A percentile compares a stretch with the other conserved stretches of the same genome.
These are phyloP conservation scores for Nestor notabilis DNA, from an alignment of 2,113 vertebrate species.

Conservation along the genomic window DNA sequence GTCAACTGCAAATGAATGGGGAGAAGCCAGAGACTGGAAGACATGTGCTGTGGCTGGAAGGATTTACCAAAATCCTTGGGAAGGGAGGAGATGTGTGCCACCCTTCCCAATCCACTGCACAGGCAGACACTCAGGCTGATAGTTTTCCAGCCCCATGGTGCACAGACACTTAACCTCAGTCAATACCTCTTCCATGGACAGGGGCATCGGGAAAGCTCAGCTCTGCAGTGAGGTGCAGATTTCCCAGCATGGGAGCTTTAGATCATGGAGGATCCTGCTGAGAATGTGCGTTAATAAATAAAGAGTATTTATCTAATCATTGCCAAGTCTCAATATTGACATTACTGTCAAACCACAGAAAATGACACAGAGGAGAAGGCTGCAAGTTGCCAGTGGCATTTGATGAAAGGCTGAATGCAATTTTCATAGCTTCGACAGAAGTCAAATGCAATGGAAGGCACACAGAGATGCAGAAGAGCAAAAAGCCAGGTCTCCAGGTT, in stretches of 20 bases:
- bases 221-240: not conserved
- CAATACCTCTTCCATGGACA: not conserved
- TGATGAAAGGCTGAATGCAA: not conserved
- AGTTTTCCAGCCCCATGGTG: not conserved
- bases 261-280: not conserved
- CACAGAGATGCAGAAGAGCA: not conserved
- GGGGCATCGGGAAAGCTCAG: rapidly evolving
- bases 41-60: not conserved
- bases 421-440: not conserved
- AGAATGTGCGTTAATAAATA: not conserved
- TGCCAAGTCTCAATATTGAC: not conserved
- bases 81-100: rapidly evolving
- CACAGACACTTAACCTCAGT: not conserved
- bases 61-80: not conserved
- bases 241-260: not conserved
- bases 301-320: not conserved
- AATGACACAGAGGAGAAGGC: not conserved
- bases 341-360: not conserved
- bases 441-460: rapidly evolving
- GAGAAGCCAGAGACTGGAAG: not conserved
- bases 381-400: not conserved
- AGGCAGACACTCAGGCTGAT: not conserved
- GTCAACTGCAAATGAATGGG: not conserved
- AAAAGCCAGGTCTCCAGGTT: not conserved
- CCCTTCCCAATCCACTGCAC: rapidly evolving